Evolutionary conservation across 2,797 vertebrate species (phyloP).

Genomic region (Galagoides demidoff): DNA sequence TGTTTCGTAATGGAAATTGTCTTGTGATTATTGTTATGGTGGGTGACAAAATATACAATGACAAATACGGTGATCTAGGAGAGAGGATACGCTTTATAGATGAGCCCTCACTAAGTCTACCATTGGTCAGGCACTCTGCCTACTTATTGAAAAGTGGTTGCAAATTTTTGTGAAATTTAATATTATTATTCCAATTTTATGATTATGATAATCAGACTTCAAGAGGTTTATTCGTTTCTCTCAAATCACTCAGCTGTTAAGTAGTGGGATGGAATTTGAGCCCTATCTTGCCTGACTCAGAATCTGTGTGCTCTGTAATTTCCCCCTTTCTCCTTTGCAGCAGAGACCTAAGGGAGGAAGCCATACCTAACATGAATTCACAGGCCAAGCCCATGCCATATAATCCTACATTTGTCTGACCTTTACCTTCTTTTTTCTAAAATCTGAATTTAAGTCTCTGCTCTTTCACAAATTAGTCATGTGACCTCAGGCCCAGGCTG

Average conservation of each 20-base stretch:
- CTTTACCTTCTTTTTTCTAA: constrained; percentile 12
- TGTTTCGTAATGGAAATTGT: constrained; percentile 43
- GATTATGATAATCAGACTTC: neutral
- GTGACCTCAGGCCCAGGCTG: neutral
- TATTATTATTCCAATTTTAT: constrained; percentile 1
- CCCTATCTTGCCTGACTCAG: neutral
- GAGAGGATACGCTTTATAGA: neutral
- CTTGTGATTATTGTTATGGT: neutral
- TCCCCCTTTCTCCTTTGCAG: neutral
- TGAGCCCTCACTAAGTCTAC: neutral
- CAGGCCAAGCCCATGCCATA: neutral
- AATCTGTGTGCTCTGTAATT: neutral
- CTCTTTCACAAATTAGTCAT: neutral
- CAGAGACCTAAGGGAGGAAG: neutral
- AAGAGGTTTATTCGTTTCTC: neutral
- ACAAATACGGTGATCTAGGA: neutral
- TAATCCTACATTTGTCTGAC: neutral
- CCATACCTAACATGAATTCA: neutral
- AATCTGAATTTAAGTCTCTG: neutral
- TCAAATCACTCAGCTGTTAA: neutral
- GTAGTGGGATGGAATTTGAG: neutral
- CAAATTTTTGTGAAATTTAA: neutral
- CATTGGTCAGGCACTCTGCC: neutral
- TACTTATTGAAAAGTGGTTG: neutral
- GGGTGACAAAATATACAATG: neutral